A percentile compares a stretch with the other conserved stretches of the same genome.
Conservation (phyloP, 2,888 invertebrate species). For the Tenthredo livida region DNA sequence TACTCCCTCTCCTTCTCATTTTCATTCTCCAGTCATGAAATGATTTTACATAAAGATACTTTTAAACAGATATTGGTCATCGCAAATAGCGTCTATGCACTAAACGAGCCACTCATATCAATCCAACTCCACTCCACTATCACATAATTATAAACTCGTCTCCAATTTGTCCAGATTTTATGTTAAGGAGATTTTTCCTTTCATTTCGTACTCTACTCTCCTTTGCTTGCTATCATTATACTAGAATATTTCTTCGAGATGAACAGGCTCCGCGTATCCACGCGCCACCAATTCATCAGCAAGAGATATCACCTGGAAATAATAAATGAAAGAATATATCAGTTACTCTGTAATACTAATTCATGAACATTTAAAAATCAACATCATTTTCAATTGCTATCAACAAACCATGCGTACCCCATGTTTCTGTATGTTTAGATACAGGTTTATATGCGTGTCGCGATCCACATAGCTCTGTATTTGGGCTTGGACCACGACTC, state of each 20-base stretch:
- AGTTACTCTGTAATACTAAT: not conserved
- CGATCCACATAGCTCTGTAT: conserved; percentile 91
- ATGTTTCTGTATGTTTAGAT: conserved; percentile 88
- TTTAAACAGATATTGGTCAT: conserved; percentile 19
- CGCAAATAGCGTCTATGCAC: conserved; percentile 26
- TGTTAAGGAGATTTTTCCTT: not conserved
- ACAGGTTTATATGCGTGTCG: conserved; percentile 88
- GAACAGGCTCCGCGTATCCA: conserved; percentile 89
- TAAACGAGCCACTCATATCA: not conserved
- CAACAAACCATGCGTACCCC: conserved; percentile 81
- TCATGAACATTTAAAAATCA: not conserved
- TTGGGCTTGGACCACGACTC: conserved; percentile 93
- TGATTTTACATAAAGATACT: conserved; percentile 9
- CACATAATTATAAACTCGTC: conserved; percentile 21
- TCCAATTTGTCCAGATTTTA: conserved; percentile 38
- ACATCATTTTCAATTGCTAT: not conserved
- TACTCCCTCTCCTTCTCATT: not conserved
- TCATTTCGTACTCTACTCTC: conserved; percentile 47
- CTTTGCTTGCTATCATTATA: not conserved
- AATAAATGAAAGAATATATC: conserved; percentile 64
- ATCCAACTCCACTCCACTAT: conserved; percentile 6
- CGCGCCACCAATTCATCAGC: conserved; percentile 92
- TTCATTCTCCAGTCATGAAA: not conserved
- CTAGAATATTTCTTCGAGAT: conserved; percentile 67
- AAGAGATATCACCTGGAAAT: conserved; percentile 89